These are phyloP conservation scores for Baccha elongata DNA, from an alignment of 2,888 invertebrate genomes.

Conservation along the genomic window DNA sequence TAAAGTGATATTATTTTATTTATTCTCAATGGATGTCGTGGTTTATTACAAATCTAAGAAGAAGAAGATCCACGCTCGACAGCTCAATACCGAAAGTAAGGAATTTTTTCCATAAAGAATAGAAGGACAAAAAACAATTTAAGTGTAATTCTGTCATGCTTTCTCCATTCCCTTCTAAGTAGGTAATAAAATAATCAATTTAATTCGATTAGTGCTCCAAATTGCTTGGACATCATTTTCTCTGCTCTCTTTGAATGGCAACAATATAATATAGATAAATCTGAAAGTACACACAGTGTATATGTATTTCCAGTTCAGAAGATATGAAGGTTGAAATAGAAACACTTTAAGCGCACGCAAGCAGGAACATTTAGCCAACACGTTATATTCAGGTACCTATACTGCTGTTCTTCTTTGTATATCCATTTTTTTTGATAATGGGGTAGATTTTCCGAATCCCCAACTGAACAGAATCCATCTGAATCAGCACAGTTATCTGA, in stretches of 20 bases:
- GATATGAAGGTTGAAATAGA: slow-evolving; percentile 56
- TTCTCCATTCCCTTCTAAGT: slow-evolving; percentile 39
- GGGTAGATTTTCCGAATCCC: slow-evolving; percentile 50
- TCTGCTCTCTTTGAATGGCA: slow-evolving; percentile 25
- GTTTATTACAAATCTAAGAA: too few species aligned
- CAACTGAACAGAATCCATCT: slow-evolving; percentile 52
- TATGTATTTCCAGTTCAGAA: background rate
- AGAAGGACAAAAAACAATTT: background rate
- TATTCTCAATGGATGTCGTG: too few species aligned
- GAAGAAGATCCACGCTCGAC: too few species aligned
- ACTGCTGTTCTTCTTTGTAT: too few species aligned
- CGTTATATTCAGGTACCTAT: slow-evolving; percentile 56
- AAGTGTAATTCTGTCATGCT: slow-evolving; percentile 10
- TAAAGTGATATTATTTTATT: too few species aligned
- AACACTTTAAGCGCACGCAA: slow-evolving; percentile 66
- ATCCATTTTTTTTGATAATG: background rate
- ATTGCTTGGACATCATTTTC: slow-evolving; percentile 64
- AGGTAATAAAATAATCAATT: slow-evolving; percentile 72
- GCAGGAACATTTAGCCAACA: slow-evolving; percentile 45
- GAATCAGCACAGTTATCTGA: slow-evolving; percentile 67
- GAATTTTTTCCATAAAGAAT: background rate
- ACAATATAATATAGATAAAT: slow-evolving; percentile 12
- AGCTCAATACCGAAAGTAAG: too few species aligned
- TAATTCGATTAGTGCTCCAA: slow-evolving; percentile 71
- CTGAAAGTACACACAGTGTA: slow-evolving; percentile 20